phyloP scores from a whole-genome alignment of 2,113 vertebrate genomes.

The Colossoma macropomum region DNA sequence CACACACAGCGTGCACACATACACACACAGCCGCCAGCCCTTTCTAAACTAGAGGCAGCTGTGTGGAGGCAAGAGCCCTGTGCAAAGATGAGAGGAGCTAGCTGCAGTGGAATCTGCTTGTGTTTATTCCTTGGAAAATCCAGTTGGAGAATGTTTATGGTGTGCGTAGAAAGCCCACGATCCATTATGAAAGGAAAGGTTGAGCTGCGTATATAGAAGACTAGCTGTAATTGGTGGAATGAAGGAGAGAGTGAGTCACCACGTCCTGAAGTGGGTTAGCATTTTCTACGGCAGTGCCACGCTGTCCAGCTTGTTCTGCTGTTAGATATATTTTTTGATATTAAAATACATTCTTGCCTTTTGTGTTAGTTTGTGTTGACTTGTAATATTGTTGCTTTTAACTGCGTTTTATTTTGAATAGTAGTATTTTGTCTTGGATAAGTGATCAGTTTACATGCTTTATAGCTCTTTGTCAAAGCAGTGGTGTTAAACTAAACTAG shows the following conservation, averaged over 20 bases:
- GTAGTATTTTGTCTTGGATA: not conserved
- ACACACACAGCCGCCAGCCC: not conserved
- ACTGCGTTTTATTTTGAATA: not conserved
- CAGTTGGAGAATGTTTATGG: conserved; percentile 37
- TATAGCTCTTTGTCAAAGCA: not conserved
- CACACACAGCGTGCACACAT: not conserved
- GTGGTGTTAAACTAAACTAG: not conserved
- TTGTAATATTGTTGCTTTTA: not conserved
- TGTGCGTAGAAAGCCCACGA: conserved; percentile 18
- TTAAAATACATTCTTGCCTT: not conserved
- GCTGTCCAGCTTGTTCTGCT: conserved; percentile 8
- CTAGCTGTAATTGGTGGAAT: conserved; percentile 28
- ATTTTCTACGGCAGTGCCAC: conserved; percentile 28
- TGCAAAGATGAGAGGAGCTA: not conserved
- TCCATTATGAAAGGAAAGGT: conserved; percentile 31
- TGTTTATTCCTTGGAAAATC: conserved; percentile 41
- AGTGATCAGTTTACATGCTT: not conserved
- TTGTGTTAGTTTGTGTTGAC: not conserved
- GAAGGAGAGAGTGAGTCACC: conserved; percentile 56
- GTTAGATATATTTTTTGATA: not conserved
- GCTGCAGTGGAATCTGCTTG: conserved; percentile 29
- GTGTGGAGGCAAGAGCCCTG: conserved; percentile 9
- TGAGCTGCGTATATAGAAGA: conserved; percentile 1
- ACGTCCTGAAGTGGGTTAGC: not conserved
- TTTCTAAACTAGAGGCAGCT: conserved; percentile 45